A percentile compares a stretch with the other conserved stretches of the same genome.
Evolutionary conservation across 2,113 vertebrate genomes (phyloP).

Genomic region (Strigops habroptila): DNA sequence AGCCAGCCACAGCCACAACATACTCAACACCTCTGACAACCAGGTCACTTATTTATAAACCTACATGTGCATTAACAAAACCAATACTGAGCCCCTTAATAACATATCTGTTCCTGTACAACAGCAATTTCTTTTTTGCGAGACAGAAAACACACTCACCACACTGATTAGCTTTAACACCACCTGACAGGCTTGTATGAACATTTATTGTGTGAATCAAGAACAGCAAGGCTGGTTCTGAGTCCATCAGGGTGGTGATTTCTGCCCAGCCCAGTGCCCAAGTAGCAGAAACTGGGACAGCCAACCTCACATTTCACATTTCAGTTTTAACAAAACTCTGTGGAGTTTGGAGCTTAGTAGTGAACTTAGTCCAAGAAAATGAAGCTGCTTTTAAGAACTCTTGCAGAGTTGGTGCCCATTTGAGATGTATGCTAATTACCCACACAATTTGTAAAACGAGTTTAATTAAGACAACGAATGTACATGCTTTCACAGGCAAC

Average conservation of each 20-base stretch:
- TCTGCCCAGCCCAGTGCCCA: neutral
- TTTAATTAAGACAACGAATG: neutral
- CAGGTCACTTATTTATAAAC: neutral
- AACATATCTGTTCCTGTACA: neutral
- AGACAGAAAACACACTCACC: neutral
- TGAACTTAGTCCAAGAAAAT: neutral
- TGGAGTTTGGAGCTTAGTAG: neutral
- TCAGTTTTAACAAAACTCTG: neutral
- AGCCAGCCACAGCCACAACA: neutral
- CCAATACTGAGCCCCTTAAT: neutral
- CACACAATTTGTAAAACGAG: neutral
- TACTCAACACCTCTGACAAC: neutral
- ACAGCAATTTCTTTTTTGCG: neutral
- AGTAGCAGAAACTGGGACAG: neutral
- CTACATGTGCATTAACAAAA: neutral
- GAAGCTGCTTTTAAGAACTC: neutral
- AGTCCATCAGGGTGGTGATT: neutral
- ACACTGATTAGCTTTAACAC: neutral
- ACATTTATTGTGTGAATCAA: neutral
- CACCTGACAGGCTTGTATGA: neutral
- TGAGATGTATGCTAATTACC: neutral
- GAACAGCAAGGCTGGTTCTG: neutral
- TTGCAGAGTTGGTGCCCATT: neutral
- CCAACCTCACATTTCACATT: fast-evolving
- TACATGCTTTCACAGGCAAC: neutral